Evolutionary conservation across 2,113 vertebrate genomes (phyloP).

Genomic region (Eublepharis macularius): DNA sequence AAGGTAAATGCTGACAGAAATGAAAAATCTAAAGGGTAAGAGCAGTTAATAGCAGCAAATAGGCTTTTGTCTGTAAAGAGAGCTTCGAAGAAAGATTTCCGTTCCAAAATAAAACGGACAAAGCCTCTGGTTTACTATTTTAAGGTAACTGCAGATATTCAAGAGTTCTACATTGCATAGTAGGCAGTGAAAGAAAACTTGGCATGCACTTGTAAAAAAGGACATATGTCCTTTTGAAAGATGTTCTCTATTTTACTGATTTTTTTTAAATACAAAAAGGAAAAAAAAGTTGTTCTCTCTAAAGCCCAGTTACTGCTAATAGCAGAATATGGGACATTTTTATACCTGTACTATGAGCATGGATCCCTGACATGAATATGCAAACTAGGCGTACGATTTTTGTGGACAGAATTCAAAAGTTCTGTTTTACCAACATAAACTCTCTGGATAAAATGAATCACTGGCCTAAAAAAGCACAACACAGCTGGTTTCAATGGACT

Average conservation of each 20-base stretch:
- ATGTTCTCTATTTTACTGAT: constrained; percentile 8
- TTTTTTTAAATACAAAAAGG: too few species aligned
- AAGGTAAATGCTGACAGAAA: rapidly evolving
- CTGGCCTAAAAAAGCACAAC: not conserved
- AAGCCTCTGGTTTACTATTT: constrained; percentile 19
- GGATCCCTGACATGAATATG: constrained; percentile 19
- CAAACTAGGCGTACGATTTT: constrained; percentile 20
- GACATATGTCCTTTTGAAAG: constrained; percentile 36
- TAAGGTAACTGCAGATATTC: constrained; percentile 38
- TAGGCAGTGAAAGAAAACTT: constrained; percentile 59
- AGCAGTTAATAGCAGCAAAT: constrained; percentile 59
- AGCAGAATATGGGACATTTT: not conserved
- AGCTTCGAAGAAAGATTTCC: constrained; percentile 4
- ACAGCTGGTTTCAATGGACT: rapidly evolving
- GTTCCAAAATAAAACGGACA: constrained; percentile 25
- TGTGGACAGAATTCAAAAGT: not conserved
- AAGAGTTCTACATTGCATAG: constrained; percentile 63
- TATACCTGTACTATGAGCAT: not conserved
- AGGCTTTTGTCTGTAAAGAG: constrained; percentile 55
- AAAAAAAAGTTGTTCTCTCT: constrained; percentile 15
- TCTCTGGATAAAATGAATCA: not conserved
- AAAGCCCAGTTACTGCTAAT: constrained; percentile 24
- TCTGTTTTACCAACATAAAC: constrained; percentile 15
- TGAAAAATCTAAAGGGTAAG: not conserved
- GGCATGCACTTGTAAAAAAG: constrained; percentile 18